Conservation (phyloP, 2,797 vertebrate genomes). For the Fringilla coelebs region DNA sequence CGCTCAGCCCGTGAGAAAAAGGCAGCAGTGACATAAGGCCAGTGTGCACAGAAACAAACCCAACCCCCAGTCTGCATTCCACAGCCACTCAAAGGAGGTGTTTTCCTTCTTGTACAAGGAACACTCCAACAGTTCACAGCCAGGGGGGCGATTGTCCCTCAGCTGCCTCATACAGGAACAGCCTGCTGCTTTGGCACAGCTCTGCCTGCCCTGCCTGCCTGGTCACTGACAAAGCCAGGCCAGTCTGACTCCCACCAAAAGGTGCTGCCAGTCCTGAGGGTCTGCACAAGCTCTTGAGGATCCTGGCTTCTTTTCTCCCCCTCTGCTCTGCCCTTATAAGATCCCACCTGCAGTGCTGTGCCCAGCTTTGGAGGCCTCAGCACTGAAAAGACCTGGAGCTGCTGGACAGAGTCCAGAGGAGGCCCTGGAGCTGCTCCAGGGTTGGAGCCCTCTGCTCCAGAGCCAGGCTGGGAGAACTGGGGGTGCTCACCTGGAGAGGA, state of each 20-base stretch:
- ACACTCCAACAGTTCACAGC: neutral
- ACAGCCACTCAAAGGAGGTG: neutral
- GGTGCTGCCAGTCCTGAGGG: neutral
- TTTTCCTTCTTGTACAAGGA: neutral
- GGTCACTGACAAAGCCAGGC: neutral
- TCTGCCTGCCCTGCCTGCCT: neutral
- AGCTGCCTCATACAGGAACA: neutral
- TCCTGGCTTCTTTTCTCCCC: neutral
- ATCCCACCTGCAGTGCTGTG: neutral
- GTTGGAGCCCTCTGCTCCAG: neutral
- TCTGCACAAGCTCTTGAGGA: neutral
- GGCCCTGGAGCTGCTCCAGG: neutral
- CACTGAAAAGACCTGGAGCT: neutral
- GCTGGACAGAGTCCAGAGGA: neutral
- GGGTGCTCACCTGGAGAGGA: neutral
- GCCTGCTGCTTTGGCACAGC: neutral
- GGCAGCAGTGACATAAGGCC: neutral
- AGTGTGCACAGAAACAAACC: neutral
- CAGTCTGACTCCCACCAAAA: neutral
- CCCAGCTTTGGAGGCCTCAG: neutral
- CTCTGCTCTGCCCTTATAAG: neutral
- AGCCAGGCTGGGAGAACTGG: neutral
- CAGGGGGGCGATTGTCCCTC: neutral
- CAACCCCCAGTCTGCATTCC: neutral
- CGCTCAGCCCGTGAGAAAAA: neutral